These are phyloP conservation scores for Zingel zingel DNA, from an alignment of 2,113 vertebrate genomes.

Conservation along the genomic window DNA sequence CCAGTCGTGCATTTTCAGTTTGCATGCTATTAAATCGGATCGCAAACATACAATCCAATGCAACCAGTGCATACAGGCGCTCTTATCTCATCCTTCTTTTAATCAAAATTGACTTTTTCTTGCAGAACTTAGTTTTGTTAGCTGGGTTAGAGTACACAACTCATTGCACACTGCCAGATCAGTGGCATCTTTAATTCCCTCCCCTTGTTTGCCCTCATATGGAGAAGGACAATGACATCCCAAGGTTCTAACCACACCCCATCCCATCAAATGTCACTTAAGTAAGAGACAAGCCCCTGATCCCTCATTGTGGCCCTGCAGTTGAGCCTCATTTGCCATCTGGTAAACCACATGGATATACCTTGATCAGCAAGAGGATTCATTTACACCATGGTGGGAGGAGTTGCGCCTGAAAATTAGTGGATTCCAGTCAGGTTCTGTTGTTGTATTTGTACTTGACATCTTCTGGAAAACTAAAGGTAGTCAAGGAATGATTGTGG, in stretches of 20 bases:
- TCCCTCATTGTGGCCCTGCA: conserved; percentile 28
- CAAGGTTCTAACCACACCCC: conserved; percentile 36
- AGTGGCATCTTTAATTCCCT: not conserved
- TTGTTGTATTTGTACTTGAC: conserved; percentile 32
- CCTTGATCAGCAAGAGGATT: conserved; percentile 51
- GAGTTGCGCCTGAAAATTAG: conserved; percentile 23
- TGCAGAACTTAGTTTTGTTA: not conserved
- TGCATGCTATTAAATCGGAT: not conserved
- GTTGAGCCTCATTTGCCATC: conserved; percentile 66
- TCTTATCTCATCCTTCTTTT: not conserved
- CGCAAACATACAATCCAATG: not conserved
- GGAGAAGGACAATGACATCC: conserved; percentile 50
- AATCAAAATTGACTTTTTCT: not conserved
- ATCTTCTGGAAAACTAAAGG: conserved; percentile 29
- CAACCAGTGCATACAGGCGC: not conserved
- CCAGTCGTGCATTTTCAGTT: not conserved
- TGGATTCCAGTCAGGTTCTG: conserved; percentile 26
- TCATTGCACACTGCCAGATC: not conserved
- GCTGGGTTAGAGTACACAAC: not conserved
- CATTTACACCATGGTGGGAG: conserved; percentile 47
- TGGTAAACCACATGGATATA: conserved; percentile 55
- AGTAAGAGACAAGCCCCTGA: conserved; percentile 38
- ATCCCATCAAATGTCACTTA: conserved; percentile 65
- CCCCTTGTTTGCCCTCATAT: conserved; percentile 18
- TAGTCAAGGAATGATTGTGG: conserved; percentile 8